Evolutionary conservation across 2,888 invertebrate species (phyloP).

Genomic region (Tryphoninae sp.): DNA sequence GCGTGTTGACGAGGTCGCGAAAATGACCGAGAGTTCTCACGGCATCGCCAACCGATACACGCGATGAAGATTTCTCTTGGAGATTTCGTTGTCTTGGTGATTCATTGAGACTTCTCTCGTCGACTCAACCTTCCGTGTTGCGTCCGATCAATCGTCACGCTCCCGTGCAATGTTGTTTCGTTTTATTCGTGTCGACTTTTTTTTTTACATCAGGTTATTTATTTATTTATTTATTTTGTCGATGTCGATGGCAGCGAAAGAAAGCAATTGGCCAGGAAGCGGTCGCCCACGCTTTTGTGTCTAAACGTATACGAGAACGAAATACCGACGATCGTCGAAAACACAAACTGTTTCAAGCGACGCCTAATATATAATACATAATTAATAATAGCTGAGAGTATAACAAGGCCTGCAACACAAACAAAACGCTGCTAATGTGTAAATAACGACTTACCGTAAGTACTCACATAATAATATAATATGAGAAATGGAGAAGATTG

Average conservation of each 20-base stretch:
- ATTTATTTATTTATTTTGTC: conserved; percentile 16
- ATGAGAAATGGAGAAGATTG: conserved; percentile 2
- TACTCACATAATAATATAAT: conserved; percentile 36
- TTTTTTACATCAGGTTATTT: background rate
- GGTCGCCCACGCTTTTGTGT: background rate
- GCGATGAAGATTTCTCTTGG: background rate
- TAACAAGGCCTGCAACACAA: conserved; percentile 43
- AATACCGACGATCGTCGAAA: background rate
- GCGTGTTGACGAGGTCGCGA: background rate
- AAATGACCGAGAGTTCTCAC: background rate
- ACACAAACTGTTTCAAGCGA: conserved; percentile 19
- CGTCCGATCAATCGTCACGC: conserved; percentile 35
- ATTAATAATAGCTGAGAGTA: conserved; percentile 38
- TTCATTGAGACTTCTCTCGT: conserved; percentile 37
- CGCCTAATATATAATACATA: conserved; percentile 14
- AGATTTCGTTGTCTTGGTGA: conserved; percentile 31
- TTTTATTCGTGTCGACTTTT: background rate
- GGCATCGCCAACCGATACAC: background rate
- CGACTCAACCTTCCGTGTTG: conserved; percentile 28
- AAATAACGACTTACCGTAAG: conserved; percentile 58
- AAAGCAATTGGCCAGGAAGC: conserved; percentile 17
- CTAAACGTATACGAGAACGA: conserved; percentile 9
- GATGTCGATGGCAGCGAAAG: background rate
- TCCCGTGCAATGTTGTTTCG: background rate
- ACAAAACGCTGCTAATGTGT: conserved; percentile 45